Evolutionary conservation across 2,888 invertebrate genomes (phyloP).

Genomic region (Mythimna pallens): DNA sequence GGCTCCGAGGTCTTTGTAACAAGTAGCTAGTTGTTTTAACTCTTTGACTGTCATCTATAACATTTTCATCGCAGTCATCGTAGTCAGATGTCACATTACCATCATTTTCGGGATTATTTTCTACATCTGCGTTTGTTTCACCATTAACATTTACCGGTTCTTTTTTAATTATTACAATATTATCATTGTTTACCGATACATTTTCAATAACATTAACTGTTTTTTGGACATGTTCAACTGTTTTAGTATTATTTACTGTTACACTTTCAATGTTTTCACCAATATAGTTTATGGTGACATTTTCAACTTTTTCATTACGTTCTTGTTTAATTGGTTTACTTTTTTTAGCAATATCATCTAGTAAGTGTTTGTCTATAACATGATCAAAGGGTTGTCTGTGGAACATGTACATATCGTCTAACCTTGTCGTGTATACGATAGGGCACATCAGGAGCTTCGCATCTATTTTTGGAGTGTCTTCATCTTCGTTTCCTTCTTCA

Average conservation of each 20-base stretch:
- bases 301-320: slow-evolving; percentile 13
- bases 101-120: slow-evolving; percentile 6
- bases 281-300: slow-evolving; percentile 1
- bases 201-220: background rate
- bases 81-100: slow-evolving; percentile 22
- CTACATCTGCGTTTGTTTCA: background rate
- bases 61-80: slow-evolving; percentile 52
- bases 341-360: slow-evolving; percentile 74
- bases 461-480: slow-evolving; percentile 74
- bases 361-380: slow-evolving; percentile 68
- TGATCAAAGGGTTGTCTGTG: slow-evolving; percentile 63
- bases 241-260: slow-evolving; percentile 7
- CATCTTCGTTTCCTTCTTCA: slow-evolving; percentile 33
- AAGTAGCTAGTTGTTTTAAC: slow-evolving; percentile 77
- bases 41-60: slow-evolving; percentile 63
- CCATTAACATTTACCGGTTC: background rate
- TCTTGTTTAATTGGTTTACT: slow-evolving; percentile 74
- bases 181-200: slow-evolving; percentile 1
- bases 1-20: slow-evolving; percentile 79
- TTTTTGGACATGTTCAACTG: slow-evolving; percentile 16
- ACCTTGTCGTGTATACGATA: slow-evolving; percentile 78
- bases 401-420: slow-evolving; percentile 80
- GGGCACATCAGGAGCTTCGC: slow-evolving; percentile 82
- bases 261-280: slow-evolving; percentile 35
- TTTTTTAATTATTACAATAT: background rate